Conservation (phyloP, 2,888 invertebrate genomes). For the Drosophila koepferae region DNA sequence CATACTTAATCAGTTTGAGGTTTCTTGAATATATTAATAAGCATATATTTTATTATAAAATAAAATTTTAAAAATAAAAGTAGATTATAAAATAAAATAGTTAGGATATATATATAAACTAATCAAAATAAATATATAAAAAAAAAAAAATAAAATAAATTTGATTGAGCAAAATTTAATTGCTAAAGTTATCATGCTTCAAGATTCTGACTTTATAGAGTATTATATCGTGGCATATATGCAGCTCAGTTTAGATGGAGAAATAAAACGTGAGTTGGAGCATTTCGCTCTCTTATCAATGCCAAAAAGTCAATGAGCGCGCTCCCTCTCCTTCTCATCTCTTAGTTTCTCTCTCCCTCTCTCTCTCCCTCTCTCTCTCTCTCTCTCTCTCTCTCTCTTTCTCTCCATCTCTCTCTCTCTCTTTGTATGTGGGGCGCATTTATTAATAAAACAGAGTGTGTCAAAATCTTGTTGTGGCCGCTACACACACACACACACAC, state of each 20-base stretch:
- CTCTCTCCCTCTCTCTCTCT: background rate
- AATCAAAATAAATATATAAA: too few species aligned
- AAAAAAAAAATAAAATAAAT: too few species aligned
- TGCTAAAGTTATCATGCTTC: background rate
- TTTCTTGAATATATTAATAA: background rate
- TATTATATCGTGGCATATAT: constrained; percentile 1
- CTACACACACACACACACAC: constrained; percentile 1
- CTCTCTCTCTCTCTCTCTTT: background rate
- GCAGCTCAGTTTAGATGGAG: background rate
- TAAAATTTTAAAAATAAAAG: background rate
- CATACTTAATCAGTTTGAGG: background rate
- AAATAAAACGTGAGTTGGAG: constrained; percentile 1
- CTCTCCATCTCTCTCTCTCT: background rate
- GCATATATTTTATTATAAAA: too few species aligned
- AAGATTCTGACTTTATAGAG: background rate
- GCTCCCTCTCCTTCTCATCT: background rate
- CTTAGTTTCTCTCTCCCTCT: background rate
- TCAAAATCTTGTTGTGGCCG: constrained; percentile 74
- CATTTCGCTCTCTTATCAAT: constrained; percentile 36
- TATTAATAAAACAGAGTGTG: constrained; percentile 79
- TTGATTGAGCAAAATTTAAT: background rate
- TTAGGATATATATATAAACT: too few species aligned
- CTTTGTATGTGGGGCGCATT: constrained; percentile 76
- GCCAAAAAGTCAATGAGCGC: constrained; percentile 5
- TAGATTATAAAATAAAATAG: too few species aligned